phyloP scores from a whole-genome alignment of 2,797 vertebrate genomes.

The Ceryle rudis region DNA sequence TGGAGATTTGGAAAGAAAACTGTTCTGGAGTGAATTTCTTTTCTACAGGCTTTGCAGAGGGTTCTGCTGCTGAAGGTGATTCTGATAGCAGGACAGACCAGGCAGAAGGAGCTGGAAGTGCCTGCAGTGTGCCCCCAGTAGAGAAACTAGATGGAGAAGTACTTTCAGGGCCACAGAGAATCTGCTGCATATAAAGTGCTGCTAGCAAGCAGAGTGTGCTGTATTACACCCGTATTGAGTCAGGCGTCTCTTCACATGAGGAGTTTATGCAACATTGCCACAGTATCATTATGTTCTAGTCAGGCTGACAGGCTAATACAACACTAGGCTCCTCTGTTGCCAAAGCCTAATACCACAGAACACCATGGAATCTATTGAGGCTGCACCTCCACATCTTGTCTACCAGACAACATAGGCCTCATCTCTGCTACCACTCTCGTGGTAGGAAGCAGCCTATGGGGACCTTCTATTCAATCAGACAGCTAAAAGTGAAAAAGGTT shows the following conservation, averaged over 20 bases:
- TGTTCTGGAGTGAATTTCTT: background rate
- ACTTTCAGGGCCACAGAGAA: background rate
- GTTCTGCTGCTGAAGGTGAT: background rate
- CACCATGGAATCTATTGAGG: too few relatives aligned
- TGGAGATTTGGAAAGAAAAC: background rate
- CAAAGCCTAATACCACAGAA: background rate
- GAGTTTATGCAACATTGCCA: background rate
- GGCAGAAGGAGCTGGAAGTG: background rate
- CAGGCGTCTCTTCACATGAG: background rate
- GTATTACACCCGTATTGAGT: accelerated
- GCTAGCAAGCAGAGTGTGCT: background rate
- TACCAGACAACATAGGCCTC: background rate
- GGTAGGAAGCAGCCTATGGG: background rate
- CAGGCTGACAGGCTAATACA: accelerated
- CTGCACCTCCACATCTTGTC: accelerated
- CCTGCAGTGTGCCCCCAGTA: background rate
- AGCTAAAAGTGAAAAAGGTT: background rate
- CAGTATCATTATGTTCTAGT: accelerated
- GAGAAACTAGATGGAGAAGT: background rate
- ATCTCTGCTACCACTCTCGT: accelerated
- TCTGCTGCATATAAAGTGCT: accelerated
- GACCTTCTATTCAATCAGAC: background rate
- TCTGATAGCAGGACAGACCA: background rate
- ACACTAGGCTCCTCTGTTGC: accelerated
- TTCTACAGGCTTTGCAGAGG: background rate